phyloP scores from a whole-genome alignment of 2,888 invertebrate genomes.

The Eilema depressum region DNA sequence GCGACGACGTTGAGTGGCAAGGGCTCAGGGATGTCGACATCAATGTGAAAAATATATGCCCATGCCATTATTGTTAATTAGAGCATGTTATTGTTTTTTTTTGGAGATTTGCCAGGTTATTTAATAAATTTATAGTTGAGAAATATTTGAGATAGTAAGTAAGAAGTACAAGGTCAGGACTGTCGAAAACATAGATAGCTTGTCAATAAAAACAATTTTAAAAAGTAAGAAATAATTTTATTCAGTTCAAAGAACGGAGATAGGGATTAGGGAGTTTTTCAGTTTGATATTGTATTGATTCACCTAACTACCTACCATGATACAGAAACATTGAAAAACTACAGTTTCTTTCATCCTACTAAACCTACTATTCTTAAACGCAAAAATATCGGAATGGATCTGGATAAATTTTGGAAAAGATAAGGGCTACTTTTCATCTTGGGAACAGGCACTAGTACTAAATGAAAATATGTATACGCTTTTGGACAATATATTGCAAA shows the following conservation, averaged over 20 bases:
- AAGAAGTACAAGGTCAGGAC: background rate
- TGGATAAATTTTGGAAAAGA: too few relatives aligned
- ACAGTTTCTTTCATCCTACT: too few relatives aligned
- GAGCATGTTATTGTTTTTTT: constrained; percentile 5
- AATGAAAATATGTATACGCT: too few relatives aligned
- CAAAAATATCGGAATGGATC: too few relatives aligned
- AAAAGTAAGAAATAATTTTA: too few relatives aligned
- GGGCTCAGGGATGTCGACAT: constrained; percentile 14
- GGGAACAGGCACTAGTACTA: too few relatives aligned
- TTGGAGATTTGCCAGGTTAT: constrained; percentile 12
- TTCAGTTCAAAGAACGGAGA: background rate
- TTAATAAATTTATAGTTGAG: background rate
- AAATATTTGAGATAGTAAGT: background rate
- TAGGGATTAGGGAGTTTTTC: background rate
- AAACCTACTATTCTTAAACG: too few relatives aligned
- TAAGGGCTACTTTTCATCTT: too few relatives aligned
- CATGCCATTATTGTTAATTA: constrained; percentile 14
- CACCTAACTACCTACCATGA: too few relatives aligned
- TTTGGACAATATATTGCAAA: too few relatives aligned
- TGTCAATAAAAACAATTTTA: background rate
- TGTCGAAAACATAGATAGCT: background rate
- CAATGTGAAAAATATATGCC: background rate
- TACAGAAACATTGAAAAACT: too few relatives aligned
- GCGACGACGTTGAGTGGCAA: background rate
- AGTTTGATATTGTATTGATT: background rate